Evolutionary conservation across 2,797 vertebrate species (phyloP).

Genomic region (Muraenolepis orangiensis): DNA sequence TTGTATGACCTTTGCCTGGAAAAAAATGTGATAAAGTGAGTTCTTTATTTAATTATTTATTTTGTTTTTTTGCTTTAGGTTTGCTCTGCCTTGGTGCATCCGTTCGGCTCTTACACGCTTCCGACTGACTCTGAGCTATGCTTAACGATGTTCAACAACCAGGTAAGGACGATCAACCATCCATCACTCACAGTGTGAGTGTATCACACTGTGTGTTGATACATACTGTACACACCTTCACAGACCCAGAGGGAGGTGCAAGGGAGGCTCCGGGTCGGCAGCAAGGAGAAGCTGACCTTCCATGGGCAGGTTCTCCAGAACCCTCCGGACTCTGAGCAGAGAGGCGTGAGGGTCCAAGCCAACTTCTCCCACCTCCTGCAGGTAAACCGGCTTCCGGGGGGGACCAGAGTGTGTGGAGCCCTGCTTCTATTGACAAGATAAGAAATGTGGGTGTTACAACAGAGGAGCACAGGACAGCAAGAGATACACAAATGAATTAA

Average conservation of each 20-base stretch:
- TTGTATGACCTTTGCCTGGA: not conserved
- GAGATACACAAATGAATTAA: not conserved
- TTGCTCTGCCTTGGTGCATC: conserved; percentile 78
- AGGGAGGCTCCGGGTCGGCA: conserved; percentile 67
- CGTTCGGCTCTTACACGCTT: conserved; percentile 67
- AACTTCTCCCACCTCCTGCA: conserved; percentile 75
- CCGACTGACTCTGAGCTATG: conserved; percentile 79
- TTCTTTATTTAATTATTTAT: not conserved
- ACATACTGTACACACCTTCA: not conserved
- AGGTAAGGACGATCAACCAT: conserved; percentile 49
- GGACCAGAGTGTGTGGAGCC: not conserved
- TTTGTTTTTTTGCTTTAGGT: conserved; percentile 62
- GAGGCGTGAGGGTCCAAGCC: conserved; percentile 61
- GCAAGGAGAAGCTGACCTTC: conserved; percentile 68
- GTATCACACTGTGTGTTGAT: not conserved
- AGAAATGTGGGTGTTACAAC: too few relatives aligned
- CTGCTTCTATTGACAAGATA: not conserved
- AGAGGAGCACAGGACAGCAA: not conserved
- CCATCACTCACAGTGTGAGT: not conserved
- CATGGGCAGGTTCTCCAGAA: conserved; percentile 66
- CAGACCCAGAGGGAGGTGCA: conserved; percentile 71
- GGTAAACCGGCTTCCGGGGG: conserved; percentile 60
- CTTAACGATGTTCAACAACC: conserved; percentile 63
- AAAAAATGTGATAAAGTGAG: not conserved
- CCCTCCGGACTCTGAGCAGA: conserved; percentile 45